Base-by-base conservation (phyloP, 2,888 invertebrate genomes). In the Nephrotoma guestfalica region DNA sequence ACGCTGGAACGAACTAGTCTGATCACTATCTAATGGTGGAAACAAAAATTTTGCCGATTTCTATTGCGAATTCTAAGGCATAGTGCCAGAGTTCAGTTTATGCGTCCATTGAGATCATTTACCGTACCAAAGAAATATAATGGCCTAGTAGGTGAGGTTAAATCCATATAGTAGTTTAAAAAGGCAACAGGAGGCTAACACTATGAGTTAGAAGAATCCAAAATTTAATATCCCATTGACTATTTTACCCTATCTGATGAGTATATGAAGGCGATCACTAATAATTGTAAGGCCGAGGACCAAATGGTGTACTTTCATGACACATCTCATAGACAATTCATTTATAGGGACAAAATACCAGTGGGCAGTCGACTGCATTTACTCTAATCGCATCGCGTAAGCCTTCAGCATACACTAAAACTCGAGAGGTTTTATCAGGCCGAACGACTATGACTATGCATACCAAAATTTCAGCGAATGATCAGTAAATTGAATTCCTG, bases 351-450 rank as follows among this genome's bases (percentile, higher is more conserved):
- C 98, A 0, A 93, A 94, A 88, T 98, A 0, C 93, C 97, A 0
- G 97, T 98, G 0, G 97, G 98, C 4, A 96, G 96, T 13, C 99
- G 6, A 94, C 95, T 88, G 97, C 97, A 0, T 99, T 99, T 90
- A 97, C 97, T 6, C 92, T 96, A 88, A 94, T 98, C 89, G 97
- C 98, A 2, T 87, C 93, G 97, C 88, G 94, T 99, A 42, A 93
- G 93, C 86, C 93, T 99, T 90, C 93, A 89, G 98, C 99, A 91
- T 99, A 97, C 91, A 93, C 95, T 89, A 93, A 95, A 87, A 92
- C n/a, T 94, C 0, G 95, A 95, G 0, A 99, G 98, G 99, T 99
- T 98, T 0, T 99, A 97, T 91, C 99, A 99, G 92, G 97, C 96
- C 0, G 99, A 99, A 92, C 99, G 99, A 0, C 92, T 98, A 89